phyloP scores from a whole-genome alignment of 2,113 vertebrate genomes.

The Coracopsis vasa region DNA sequence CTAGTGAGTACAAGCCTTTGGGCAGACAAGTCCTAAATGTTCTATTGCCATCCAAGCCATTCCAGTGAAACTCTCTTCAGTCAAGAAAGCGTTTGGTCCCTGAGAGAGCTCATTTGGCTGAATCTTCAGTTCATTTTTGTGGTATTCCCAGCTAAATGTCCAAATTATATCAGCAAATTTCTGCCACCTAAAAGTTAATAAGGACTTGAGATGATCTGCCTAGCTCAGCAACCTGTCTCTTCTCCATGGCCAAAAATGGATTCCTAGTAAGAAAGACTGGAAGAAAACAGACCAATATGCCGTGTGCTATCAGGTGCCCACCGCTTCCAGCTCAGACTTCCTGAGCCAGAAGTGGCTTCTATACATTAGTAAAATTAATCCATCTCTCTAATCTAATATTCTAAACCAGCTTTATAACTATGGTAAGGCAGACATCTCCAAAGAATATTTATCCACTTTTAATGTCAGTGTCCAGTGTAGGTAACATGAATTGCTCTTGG shows the following conservation, averaged over 20 bases:
- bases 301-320: neutral
- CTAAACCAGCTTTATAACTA: neutral
- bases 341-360: neutral
- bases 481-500: neutral
- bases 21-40: neutral
- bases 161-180: neutral
- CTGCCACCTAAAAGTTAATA: neutral
- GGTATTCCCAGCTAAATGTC: neutral
- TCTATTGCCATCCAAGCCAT: neutral
- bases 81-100: neutral
- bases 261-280: neutral
- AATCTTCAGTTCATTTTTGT: neutral
- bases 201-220: neutral
- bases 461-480: neutral
- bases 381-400: neutral
- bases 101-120: neutral
- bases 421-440: neutral
- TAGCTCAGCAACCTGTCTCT: neutral
- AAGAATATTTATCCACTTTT: neutral
- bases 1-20: neutral
- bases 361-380: neutral
- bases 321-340: neutral
- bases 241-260: neutral
- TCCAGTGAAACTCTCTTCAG: neutral
- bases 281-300: neutral